Conservation (phyloP, 2,888 invertebrate species). For the Pachliopta kotzebuea region DNA sequence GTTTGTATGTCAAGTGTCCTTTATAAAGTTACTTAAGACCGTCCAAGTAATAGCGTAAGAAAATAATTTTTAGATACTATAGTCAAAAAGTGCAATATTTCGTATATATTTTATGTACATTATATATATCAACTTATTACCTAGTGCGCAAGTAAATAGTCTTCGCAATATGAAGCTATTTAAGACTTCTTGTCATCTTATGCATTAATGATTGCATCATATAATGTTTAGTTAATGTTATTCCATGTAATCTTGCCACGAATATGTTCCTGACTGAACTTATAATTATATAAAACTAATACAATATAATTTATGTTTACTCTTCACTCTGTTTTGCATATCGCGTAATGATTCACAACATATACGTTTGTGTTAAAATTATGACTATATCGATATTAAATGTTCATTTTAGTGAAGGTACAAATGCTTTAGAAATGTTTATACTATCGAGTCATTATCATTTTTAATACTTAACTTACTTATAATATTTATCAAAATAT, state of each 20-base stretch:
- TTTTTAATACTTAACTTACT: no score
- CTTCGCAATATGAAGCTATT: neutral
- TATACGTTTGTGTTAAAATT: no score
- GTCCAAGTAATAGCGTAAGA: neutral
- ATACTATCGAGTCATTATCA: no score
- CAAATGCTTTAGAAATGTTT: no score
- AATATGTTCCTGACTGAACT: slow-evolving; percentile 6
- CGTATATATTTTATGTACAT: neutral
- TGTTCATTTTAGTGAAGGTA: no score
- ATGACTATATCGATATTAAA: no score
- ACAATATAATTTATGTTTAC: neutral
- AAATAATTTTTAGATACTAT: neutral
- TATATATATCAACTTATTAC: neutral
- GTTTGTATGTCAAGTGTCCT: no score
- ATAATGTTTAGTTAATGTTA: slow-evolving; percentile 7
- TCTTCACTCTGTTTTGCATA: neutral
- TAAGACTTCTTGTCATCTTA: slow-evolving; percentile 6
- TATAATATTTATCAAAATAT: no score
- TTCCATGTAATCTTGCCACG: slow-evolving; percentile 6
- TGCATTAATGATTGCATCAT: slow-evolving; percentile 11
- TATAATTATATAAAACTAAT: neutral
- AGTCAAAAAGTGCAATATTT: neutral
- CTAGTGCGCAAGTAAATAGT: slow-evolving; percentile 1
- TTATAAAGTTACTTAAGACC: neutral
- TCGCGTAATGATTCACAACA: neutral